phyloP scores from a whole-genome alignment of 1,140 invertebrate genomes.

The Drosophila tani region DNA sequence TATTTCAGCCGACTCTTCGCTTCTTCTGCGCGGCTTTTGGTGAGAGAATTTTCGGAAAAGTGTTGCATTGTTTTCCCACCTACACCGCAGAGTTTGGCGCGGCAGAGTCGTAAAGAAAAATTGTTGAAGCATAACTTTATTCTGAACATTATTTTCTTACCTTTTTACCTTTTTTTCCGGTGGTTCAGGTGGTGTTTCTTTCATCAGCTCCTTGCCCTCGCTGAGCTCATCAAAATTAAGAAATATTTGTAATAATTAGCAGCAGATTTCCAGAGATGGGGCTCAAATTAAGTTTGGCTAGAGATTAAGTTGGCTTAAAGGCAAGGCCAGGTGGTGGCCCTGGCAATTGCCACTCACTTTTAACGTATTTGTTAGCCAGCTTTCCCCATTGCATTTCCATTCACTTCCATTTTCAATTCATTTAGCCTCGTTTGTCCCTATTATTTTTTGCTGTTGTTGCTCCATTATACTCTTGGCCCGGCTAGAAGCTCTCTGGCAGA shows the following conservation, averaged over 20 bases:
- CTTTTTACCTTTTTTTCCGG: neutral
- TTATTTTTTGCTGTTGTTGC: slow-evolving; percentile 25
- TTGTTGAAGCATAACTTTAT: slow-evolving; percentile 76
- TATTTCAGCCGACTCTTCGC: slow-evolving; percentile 51
- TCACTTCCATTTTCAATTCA: slow-evolving; percentile 76
- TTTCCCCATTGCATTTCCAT: slow-evolving; percentile 55
- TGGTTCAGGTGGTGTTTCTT: neutral
- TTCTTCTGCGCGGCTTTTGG: slow-evolving; percentile 31
- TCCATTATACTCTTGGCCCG: slow-evolving; percentile 44
- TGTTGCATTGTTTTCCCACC: slow-evolving; percentile 73
- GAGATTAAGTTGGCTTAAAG: slow-evolving; percentile 16
- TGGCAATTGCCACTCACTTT: slow-evolving; percentile 34
- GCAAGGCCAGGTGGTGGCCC: slow-evolving; percentile 8
- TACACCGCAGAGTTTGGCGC: slow-evolving; percentile 30
- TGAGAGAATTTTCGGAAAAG: slow-evolving; percentile 75
- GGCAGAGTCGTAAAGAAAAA: slow-evolving; percentile 54
- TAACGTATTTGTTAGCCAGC: neutral
- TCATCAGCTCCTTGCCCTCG: slow-evolving; percentile 8
- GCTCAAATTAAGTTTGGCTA: slow-evolving; percentile 3
- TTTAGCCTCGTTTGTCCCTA: slow-evolving; percentile 68
- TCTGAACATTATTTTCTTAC: slow-evolving; percentile 31
- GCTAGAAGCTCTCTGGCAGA: neutral
- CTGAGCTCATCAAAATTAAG: slow-evolving; percentile 67
- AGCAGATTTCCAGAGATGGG: neutral
- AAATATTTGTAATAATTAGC: slow-evolving; percentile 80